Conservation (phyloP, 2,113 vertebrate genomes). For the Prochilodus magdalenae region DNA sequence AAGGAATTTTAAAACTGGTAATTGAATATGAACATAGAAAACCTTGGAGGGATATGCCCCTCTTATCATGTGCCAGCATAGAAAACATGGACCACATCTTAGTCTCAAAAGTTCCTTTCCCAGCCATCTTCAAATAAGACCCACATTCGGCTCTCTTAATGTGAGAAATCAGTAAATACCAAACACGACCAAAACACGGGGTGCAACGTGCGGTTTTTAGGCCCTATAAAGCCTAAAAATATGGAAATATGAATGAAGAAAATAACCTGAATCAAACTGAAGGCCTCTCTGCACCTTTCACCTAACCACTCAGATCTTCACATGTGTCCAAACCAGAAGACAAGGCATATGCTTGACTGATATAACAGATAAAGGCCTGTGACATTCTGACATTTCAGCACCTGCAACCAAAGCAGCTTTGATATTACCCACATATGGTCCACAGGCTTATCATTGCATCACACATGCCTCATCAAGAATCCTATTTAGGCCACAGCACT, state of each 20-base stretch:
- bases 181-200: background rate
- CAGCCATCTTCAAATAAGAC: background rate
- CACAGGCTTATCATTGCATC: background rate
- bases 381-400: background rate
- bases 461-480: background rate
- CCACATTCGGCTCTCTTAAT: background rate
- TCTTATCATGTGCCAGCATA: background rate
- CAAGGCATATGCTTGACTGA: too few relatives aligned
- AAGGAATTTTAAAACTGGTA: background rate
- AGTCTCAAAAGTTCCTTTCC: background rate
- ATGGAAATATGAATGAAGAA: background rate
- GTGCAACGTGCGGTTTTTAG: too few relatives aligned
- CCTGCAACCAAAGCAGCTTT: background rate
- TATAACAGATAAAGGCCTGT: background rate
- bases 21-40: slow-evolving; percentile 20
- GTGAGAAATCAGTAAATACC: background rate
- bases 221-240: background rate
- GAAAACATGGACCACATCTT: background rate
- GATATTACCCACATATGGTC: background rate
- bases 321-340: too few relatives aligned
- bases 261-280: background rate
- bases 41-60: background rate
- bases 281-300: too few relatives aligned
- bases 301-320: too few relatives aligned
- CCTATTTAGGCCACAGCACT: background rate